phyloP scores from a whole-genome alignment of 2,888 invertebrate genomes.

The Phortica okadai region DNA sequence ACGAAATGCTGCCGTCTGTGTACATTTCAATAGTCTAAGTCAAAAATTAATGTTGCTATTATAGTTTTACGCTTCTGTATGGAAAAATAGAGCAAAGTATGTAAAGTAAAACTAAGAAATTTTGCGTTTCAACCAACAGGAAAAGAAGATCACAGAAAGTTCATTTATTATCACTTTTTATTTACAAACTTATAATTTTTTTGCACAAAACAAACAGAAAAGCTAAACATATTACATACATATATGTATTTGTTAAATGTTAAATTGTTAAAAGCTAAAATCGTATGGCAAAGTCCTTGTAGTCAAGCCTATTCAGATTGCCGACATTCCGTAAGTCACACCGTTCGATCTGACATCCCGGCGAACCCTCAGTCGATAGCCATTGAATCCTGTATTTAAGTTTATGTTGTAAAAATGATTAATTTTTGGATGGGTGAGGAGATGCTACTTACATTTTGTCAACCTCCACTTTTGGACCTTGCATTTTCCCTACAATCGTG shows the following conservation, averaged over 20 bases:
- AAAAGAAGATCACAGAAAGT: neutral
- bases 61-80: constrained; percentile 55
- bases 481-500: constrained; percentile 92
- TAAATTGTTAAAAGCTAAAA: constrained; percentile 79
- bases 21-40: constrained; percentile 53
- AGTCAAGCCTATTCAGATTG: constrained; percentile 80
- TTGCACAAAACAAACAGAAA: constrained; percentile 59
- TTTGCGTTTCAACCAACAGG: neutral
- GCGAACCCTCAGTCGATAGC: constrained; percentile 89
- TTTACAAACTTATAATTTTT: constrained; percentile 62
- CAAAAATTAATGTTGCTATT: constrained; percentile 55
- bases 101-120: constrained; percentile 6
- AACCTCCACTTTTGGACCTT: constrained; percentile 86
- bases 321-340: constrained; percentile 90
- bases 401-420: constrained; percentile 43
- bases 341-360: constrained; percentile 89
- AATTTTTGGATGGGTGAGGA: neutral
- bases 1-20: constrained; percentile 34
- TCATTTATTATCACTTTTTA: constrained; percentile 32
- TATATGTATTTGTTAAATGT: constrained; percentile 36
- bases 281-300: constrained; percentile 88
- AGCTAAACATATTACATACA: constrained; percentile 38
- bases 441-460: constrained; percentile 86
- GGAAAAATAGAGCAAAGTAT: constrained; percentile 20
- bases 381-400: constrained; percentile 83